phyloP scores from a whole-genome alignment of 2,888 invertebrate species.

The Cephus pygmeus region DNA sequence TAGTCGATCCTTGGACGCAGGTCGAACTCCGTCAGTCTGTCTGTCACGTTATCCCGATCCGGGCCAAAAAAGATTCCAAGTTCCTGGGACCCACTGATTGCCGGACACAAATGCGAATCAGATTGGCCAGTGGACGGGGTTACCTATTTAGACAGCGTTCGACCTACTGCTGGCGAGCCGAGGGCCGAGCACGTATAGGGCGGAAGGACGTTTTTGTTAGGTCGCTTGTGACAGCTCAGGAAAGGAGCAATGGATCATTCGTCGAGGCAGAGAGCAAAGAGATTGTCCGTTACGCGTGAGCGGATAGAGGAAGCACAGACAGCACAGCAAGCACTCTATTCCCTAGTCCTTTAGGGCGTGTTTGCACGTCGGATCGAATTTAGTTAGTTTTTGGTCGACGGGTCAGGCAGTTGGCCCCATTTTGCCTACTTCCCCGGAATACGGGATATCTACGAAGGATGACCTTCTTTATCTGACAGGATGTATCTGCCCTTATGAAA shows the following conservation, averaged over 20 bases:
- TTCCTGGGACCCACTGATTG: neutral
- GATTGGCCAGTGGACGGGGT: neutral
- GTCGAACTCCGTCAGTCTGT: neutral
- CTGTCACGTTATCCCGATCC: neutral
- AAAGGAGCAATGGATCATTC: constrained; percentile 2
- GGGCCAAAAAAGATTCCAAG: neutral
- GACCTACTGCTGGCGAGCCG: neutral
- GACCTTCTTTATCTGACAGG: neutral
- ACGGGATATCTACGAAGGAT: neutral
- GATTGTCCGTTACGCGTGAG: constrained; percentile 6
- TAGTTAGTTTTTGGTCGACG: neutral
- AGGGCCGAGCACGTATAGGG: neutral
- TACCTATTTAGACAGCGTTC: neutral
- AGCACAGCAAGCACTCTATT: neutral
- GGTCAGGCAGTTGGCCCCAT: neutral
- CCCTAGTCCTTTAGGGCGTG: neutral
- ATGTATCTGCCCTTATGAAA: neutral
- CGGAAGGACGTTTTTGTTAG: constrained; percentile 6
- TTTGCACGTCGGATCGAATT: neutral
- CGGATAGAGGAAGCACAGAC: neutral
- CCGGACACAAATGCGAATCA: constrained; percentile 3
- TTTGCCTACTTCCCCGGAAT: neutral
- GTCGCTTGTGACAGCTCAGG: constrained; percentile 5
- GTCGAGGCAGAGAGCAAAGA: neutral
- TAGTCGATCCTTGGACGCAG: neutral